phyloP scores from a whole-genome alignment of 2,113 vertebrate species.

The Pseudonaja textilis region DNA sequence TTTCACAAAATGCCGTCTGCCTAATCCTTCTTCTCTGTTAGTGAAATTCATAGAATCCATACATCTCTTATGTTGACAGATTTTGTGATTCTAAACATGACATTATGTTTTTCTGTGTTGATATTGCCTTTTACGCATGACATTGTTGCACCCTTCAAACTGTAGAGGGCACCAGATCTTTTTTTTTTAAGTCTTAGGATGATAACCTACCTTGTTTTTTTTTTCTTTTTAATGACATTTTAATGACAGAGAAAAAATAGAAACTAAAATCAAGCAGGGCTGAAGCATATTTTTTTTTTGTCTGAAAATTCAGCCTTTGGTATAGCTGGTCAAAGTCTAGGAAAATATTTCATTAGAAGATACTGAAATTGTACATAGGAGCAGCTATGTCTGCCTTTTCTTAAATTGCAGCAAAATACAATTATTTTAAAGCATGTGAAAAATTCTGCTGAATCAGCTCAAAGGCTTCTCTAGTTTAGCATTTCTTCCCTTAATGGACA shows the following conservation, averaged over 20 bases:
- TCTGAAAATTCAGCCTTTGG: background rate
- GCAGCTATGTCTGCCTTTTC: background rate
- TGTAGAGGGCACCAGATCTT: background rate
- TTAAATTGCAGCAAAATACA: background rate
- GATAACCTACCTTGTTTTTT: background rate
- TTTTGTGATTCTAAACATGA: background rate
- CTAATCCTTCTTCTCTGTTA: background rate
- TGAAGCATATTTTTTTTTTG: background rate
- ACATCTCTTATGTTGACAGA: too few relatives aligned
- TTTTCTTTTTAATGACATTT: background rate
- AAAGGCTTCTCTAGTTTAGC: background rate
- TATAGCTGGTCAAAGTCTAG: background rate
- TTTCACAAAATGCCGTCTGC: background rate
- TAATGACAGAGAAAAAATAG: background rate
- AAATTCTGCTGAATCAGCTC: background rate
- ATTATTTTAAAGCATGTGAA: background rate
- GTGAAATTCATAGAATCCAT: background rate
- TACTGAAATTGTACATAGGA: background rate
- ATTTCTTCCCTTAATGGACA: background rate
- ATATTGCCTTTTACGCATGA: background rate
- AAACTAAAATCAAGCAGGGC: background rate
- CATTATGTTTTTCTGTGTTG: background rate
- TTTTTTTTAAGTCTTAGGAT: background rate
- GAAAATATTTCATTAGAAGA: background rate
- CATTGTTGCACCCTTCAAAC: background rate